Base-by-base conservation (phyloP, 1,140 invertebrate species). In the Lamellibrachia luymesi region DNA sequence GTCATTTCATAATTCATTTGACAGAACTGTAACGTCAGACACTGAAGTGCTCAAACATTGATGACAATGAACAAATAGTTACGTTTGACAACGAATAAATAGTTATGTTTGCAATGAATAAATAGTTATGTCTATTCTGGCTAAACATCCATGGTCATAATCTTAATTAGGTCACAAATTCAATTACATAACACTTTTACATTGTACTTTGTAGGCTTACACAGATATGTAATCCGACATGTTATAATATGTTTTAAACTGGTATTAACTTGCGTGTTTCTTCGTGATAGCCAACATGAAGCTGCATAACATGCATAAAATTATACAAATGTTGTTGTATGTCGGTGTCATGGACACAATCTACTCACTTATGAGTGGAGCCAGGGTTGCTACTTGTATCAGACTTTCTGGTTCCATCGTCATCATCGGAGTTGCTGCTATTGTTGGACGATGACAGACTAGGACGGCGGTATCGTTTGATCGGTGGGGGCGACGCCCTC, bases 381-480 rank as follows among this genome's bases (percentile, higher is more conserved):
- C 64, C 64, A 80, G 64, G 64, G 64, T 80, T 80, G 64, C 64
- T 80, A 22, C 64, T 80, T 10, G 64, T 80, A 22, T 80, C 64
- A 80, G 64, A 80, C 64, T 80, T 80, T 22, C 17, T 80, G 13
- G 64, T 6, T 22, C 64, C 64, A 80, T 80, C 64, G 17, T 80
- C 64, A 22, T 80, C 64, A 80, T 80, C 64, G 6, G 64, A 80
- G 17, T 80, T 22, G 64, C 64, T 80, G 64, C 64, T 80, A 22
- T 95, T 95, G 95, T 96, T 95, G 7, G 93, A 94, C 25, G 95
- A 95, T 38, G 95, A 95, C 93, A 96, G 93, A 92, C 95, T 95
- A 13, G 95, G 94, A 13, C 96, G 93, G 92, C 96, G 94, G 90
- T 96, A 96, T 27, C 95, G 93, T 92, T 96, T 96, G 5, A 96